Base-by-base conservation (phyloP, 1,140 invertebrate species). In the Macrotrachela quadricornifera region DNA sequence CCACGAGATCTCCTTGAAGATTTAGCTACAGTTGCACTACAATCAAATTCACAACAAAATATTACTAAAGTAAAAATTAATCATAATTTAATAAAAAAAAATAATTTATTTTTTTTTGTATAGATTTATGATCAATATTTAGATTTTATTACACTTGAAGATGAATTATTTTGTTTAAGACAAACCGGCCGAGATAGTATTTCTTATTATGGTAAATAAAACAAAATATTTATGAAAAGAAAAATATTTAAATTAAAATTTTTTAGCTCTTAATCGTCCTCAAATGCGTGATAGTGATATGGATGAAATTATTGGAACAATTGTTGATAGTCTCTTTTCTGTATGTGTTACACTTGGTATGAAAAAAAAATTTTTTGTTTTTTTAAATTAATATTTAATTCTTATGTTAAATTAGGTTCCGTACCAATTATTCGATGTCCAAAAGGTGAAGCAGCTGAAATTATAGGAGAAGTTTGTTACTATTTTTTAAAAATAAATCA, bases 121-220 rank as follows among this genome's bases (percentile, higher is more conserved):
- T 15, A 42, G 78, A 75, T 94, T 40, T 91, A 79, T 69, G 88
- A 94, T 71, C 92, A 97, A 68, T 96, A 96, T 77, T 74, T 95
- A 38, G 95, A 96, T 73, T 99, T 97, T 65, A 95, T 99, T 61
- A 84, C 83, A 37, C 71, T 99, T 51, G 94, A 99, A 75, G 88
- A 97, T 71, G 88, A 97, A 67, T 77, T 99, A 68, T 99, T 96
- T 71, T 79, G 87, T 56, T 72, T 97, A 52, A 79, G 81, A 64
- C 83, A 92, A 69, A 85, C 90, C 68, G 83, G 85, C 62, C 82
- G 82, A 61, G 84, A 91, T 59, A 67, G 77, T 39, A 75, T 94
- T 56, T 91, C 86, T 10, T 96, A 92, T 73, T 92, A 92, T 75
- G 78, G 81, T 83, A 72, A 72, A 68, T 69, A 39, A 10, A n/a